Evolutionary conservation across 2,888 invertebrate species (phyloP).

Genomic region (Troglohyphantes excavatus): DNA sequence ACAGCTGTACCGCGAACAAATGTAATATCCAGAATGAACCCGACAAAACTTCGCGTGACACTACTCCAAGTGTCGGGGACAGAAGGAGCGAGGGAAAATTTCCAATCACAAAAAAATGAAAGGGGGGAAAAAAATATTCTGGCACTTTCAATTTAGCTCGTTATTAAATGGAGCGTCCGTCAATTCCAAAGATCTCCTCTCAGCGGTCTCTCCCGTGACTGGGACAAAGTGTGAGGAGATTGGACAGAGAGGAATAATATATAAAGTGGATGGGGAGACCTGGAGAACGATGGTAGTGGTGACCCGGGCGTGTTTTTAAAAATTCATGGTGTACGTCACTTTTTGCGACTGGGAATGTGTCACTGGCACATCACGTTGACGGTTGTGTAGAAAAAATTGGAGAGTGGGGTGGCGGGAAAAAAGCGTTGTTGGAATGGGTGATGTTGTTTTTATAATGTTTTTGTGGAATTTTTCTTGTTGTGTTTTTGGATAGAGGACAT

Average conservation of each 20-base stretch:
- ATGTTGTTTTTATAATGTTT: too few relatives aligned
- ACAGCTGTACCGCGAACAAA: neutral
- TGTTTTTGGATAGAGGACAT: too few relatives aligned
- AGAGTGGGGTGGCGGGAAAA: neutral
- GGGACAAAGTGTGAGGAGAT: constrained; percentile 10
- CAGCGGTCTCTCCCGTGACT: neutral
- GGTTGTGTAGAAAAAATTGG: too few relatives aligned
- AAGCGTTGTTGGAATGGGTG: too few relatives aligned
- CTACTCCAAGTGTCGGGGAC: neutral
- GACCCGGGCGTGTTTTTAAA: constrained; percentile 55
- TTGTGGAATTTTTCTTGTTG: too few relatives aligned
- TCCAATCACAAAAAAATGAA: constrained; percentile 26
- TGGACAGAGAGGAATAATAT: constrained; percentile 46
- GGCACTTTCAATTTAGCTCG: constrained; percentile 68
- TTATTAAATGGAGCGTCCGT: constrained; percentile 64
- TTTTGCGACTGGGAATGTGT: constrained; percentile 32
- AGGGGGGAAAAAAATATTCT: neutral
- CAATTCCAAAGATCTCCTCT: constrained; percentile 2
- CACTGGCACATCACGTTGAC: constrained; percentile 24
- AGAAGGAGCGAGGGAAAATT: neutral
- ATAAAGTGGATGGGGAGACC: constrained; percentile 47
- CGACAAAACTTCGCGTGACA: constrained; percentile 43
- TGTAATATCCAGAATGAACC: neutral
- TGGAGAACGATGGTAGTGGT: too few relatives aligned
- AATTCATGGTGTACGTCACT: constrained; percentile 62